Evolutionary conservation across 53 echinoderm and acorn worm species (phyloP), one percentile per base, ranked within the genome.

Genomic region (Mesocentrotus franciscanus): DNA sequence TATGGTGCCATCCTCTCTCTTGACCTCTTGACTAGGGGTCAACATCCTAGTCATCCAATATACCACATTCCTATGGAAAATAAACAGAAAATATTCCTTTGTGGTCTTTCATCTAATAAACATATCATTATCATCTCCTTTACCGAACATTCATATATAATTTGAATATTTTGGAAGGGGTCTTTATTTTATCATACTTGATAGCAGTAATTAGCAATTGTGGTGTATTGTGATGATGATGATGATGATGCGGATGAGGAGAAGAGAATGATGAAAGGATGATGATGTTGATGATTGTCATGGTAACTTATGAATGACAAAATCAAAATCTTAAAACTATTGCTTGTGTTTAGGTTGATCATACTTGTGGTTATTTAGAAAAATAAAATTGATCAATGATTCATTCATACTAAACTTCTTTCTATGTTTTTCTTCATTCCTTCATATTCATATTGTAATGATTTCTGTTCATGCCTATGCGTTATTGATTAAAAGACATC

Each of bases 51-150:
- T 39, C 91, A 29, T 91, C 62, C 64, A 66, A 91, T 91, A 36
- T 11, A 66, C 91, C 35, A 91, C 91, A 91, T 91, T 91, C 91
- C 91, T 66, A 56, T 58, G 35, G 87, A 64, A 91, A 64, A 91
- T 60, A 66, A 17, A 14, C 32, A 27, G n/a, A 1, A 87, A 58
- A 87, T 87, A 87, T 87, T 87, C 58, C 87, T 87, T 87, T 85
- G 85, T 85, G 72, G 30, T 72, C 12, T 35, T 79, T 36, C 78
- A 12, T 5, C 7, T 36, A 79, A 79, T 79, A 39, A 36, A 79
- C 79, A 35, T 39, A 81, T 79, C 79, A 79, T 36, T 42, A 18
- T 81, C 6, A 35, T 78, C 78, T 78, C 34, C 35, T 78, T 32
- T 78, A 78, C 34, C 14, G 32, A 78, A 33, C n/a, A 78, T 34